These are phyloP conservation scores for Argyrosomus japonicus DNA, from an alignment of 2,113 vertebrate species.

Conservation along the genomic window DNA sequence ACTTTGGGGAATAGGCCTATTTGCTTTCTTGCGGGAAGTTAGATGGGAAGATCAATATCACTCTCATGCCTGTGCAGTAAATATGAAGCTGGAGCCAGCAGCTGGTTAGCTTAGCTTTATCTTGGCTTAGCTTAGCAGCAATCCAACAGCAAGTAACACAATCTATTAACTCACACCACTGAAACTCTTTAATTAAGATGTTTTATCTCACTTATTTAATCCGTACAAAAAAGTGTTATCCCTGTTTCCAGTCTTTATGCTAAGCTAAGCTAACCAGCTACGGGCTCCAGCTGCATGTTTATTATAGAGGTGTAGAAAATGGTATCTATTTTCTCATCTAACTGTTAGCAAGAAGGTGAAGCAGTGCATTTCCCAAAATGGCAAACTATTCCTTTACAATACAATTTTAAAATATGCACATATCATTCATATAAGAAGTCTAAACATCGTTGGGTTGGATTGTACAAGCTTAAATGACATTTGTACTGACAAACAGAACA, in stretches of 20 bases:
- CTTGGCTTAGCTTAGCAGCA: background rate
- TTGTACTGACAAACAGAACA: background rate
- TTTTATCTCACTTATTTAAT: background rate
- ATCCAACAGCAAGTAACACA: background rate
- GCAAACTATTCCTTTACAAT: background rate
- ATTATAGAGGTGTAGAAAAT: background rate
- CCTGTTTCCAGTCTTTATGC: background rate
- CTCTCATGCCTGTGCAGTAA: background rate
- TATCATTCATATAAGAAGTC: background rate
- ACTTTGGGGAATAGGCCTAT: background rate
- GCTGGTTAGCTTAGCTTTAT: background rate
- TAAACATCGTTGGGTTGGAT: background rate
- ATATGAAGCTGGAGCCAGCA: background rate
- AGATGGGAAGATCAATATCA: background rate
- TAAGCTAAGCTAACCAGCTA: background rate
- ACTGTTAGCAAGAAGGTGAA: background rate
- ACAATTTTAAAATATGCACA: background rate
- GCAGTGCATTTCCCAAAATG: background rate
- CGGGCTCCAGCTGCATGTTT: background rate
- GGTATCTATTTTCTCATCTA: background rate
- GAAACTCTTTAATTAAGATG: background rate
- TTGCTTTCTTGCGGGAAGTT: background rate
- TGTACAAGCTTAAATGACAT: background rate
- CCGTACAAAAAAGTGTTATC: background rate
- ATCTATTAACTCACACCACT: background rate